Base-by-base conservation (phyloP, 1,140 invertebrate genomes). In the Hypothenemus hampei region DNA sequence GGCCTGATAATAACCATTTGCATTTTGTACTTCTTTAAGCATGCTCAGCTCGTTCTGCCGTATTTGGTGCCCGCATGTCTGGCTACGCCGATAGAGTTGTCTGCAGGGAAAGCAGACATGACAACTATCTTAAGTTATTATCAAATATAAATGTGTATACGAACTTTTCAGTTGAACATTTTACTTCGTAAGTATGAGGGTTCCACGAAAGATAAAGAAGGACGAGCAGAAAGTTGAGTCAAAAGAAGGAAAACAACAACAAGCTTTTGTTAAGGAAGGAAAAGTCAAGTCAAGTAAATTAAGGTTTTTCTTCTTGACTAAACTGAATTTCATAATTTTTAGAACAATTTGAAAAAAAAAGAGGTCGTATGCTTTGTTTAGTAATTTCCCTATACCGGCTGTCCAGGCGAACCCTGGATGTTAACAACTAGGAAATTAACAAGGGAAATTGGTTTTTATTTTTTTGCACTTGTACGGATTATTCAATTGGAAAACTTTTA, bases 1-100 rank as follows among this genome's bases (percentile, higher is more conserved):
- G 97, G 97, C 7, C 75, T 99, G 37, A 72, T 97, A 61, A 80
- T 87, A 2, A 99, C 97, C 0, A 97, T 99, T 69, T 80, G 93
- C 55, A 90, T 99, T 35, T 98, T 99, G 94, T 94, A 98, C 75
- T 79, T 95, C 40, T 99, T 96, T 75, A 95, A 97, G 72, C 94
- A 98, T 76, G 95, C 95, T n/a, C 91, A 99, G 79, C 97, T 97
- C 1, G 97, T 97, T 52, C 76, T 99, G 19, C 73, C 99, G 23
- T 99, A 99, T 72, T 77, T 99, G 44, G 97, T 99, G 51, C 97
- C 97, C 15, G 89, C 91, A 7, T 99, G 97, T 77, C 75, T 98
- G 58, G 87, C 85, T 43, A 86, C 91, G 26, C 97, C 97, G 3
- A 69, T 97, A 1, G 67, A 85, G 3, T 71, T 98, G 1, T 95